Conservation (phyloP, 23 tunicate genomes). For the Corella eumyota region DNA sequence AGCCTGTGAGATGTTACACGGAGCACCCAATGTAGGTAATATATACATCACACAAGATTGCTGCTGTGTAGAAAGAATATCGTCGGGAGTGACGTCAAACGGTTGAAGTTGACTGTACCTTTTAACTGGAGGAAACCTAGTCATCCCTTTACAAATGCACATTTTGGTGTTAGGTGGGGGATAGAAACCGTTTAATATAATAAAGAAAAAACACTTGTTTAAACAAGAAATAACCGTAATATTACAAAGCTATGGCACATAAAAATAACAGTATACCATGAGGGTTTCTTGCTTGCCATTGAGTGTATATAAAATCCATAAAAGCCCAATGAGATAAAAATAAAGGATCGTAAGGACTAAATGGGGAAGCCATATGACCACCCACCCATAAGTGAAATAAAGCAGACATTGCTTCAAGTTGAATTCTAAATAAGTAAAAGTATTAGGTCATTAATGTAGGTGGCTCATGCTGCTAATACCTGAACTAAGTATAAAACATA, state of each 20-base stretch:
- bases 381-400: slow-evolving; percentile 82
- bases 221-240: no score
- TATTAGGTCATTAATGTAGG: neutral
- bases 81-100: slow-evolving; percentile 62
- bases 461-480: neutral
- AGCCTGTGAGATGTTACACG: slow-evolving; percentile 33
- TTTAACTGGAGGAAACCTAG: slow-evolving; percentile 49
- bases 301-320: slow-evolving; percentile 62
- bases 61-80: slow-evolving; percentile 44
- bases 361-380: slow-evolving; percentile 87
- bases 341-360: slow-evolving; percentile 80
- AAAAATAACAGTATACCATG: slow-evolving; percentile 32
- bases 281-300: slow-evolving; percentile 73
- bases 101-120: slow-evolving; percentile 50
- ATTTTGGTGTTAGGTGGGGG: no score
- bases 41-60: slow-evolving; percentile 78
- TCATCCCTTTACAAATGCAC: slow-evolving; percentile 22
- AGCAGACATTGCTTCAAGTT: slow-evolving; percentile 51
- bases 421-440: slow-evolving; percentile 19
- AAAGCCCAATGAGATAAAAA: slow-evolving; percentile 92
- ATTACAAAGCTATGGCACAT: no score
- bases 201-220: no score
- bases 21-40: slow-evolving; percentile 75
- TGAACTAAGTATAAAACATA: neutral
- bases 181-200: no score